These are phyloP conservation scores for Poecile montanus DNA, from an alignment of 2,797 vertebrate species.

Conservation along the genomic window DNA sequence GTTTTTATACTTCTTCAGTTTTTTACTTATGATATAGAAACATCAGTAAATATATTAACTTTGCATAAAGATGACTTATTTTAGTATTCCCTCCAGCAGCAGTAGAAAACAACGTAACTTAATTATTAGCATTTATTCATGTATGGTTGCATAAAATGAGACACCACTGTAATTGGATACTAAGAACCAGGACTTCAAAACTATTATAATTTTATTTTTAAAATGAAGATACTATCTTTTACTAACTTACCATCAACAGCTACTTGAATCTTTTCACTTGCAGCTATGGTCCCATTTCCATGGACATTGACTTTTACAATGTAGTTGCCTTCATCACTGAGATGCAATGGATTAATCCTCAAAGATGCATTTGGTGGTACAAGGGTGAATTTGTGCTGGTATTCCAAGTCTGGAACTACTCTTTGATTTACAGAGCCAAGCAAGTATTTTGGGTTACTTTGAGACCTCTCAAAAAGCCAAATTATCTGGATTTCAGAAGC, in stretches of 20 bases:
- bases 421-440: constrained; percentile 82
- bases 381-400: constrained; percentile 80
- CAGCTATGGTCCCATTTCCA: constrained; percentile 74
- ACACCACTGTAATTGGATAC: not conserved
- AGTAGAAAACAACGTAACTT: not conserved
- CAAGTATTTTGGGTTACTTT: constrained; percentile 76
- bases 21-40: not conserved
- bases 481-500: constrained; percentile 87
- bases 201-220: not conserved
- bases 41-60: not conserved
- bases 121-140: not conserved
- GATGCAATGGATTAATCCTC: constrained; percentile 79
- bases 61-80: not conserved
- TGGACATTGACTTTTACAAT: constrained; percentile 86
- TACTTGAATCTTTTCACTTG: constrained; percentile 84
- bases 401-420: constrained; percentile 79
- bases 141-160: not conserved
- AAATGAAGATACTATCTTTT: not conserved
- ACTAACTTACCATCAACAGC: constrained; percentile 89
- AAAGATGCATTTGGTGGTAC: constrained; percentile 84
- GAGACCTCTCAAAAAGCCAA: constrained; percentile 85
- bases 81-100: not conserved
- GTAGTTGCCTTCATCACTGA: constrained; percentile 87
- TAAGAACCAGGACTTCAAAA: not conserved
- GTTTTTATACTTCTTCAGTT: not conserved